These are phyloP conservation scores for Alectoris magna DNA, from an alignment of 2,797 vertebrate species.

Conservation along the genomic window DNA sequence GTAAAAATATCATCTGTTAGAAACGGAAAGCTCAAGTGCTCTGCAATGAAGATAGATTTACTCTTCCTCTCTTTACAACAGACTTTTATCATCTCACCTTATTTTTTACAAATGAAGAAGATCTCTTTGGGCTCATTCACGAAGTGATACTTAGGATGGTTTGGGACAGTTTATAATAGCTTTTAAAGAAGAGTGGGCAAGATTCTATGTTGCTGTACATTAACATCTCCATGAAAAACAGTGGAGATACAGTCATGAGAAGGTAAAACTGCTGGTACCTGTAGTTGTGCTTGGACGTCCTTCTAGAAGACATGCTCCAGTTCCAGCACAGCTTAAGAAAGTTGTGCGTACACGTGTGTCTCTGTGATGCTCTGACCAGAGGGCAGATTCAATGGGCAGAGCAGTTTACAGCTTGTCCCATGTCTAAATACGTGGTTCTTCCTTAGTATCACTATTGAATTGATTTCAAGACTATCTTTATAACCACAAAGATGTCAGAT, in stretches of 20 bases:
- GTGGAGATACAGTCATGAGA: background rate
- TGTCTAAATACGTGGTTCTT: background rate
- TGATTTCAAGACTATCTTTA: background rate
- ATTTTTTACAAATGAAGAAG: background rate
- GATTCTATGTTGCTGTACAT: background rate
- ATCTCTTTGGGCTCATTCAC: background rate
- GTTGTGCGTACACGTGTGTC: accelerated
- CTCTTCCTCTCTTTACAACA: background rate
- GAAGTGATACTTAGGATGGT: background rate
- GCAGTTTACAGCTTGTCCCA: background rate
- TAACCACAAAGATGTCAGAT: background rate
- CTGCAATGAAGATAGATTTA: background rate
- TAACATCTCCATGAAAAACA: background rate
- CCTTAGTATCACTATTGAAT: background rate
- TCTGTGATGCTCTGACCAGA: background rate
- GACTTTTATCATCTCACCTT: background rate
- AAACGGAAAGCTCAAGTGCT: background rate
- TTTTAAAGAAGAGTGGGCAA: background rate
- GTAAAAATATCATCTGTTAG: background rate
- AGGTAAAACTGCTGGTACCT: background rate
- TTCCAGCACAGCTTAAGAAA: background rate
- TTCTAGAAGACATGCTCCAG: background rate
- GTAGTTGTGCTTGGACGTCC: background rate
- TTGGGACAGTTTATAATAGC: background rate
- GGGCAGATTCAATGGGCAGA: background rate